Evolutionary conservation across 1,140 invertebrate species (phyloP).

Genomic region (Carposina sasakii): DNA sequence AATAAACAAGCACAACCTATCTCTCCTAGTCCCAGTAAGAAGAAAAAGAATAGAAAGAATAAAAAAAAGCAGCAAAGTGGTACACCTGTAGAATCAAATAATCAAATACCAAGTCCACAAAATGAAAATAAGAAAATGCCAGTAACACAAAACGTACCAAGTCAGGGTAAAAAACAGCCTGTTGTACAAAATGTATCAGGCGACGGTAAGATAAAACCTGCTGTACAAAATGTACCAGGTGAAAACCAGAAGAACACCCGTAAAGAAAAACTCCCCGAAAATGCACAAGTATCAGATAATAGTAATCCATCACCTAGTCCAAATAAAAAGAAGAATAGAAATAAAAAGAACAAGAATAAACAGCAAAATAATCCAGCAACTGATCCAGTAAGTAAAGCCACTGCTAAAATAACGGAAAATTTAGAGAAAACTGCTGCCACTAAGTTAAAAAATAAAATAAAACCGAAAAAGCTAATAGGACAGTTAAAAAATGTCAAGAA

Average conservation of each 20-base stretch:
- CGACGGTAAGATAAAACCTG: neutral
- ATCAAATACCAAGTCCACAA: too few species aligned
- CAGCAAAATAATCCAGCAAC: neutral
- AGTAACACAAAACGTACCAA: too few species aligned
- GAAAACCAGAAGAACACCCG: slow-evolving; percentile 36
- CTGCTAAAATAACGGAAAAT: slow-evolving; percentile 39
- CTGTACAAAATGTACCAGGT: neutral
- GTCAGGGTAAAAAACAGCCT: too few species aligned
- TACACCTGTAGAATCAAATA: slow-evolving; percentile 24
- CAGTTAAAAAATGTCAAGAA: slow-evolving; percentile 40
- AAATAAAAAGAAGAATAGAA: slow-evolving; percentile 15
- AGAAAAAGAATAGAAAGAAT: slow-evolving; percentile 40
- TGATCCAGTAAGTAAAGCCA: slow-evolving; percentile 24
- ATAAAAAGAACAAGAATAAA: slow-evolving; percentile 17
- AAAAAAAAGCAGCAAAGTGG: slow-evolving; percentile 20
- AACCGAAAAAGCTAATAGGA: slow-evolving; percentile 55
- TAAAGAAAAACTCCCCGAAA: slow-evolving; percentile 16
- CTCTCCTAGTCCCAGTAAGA: neutral
- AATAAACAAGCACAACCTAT: neutral
- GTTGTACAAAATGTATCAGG: too few species aligned
- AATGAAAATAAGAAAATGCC: too few species aligned
- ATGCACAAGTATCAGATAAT: slow-evolving; percentile 19
- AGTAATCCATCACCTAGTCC: slow-evolving; percentile 11
- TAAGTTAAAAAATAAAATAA: slow-evolving; percentile 45
- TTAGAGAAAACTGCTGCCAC: slow-evolving; percentile 33